Percentiles rank a stretch among this genome's conserved stretches.
These are phyloP conservation scores for Synanthedon myopaeformis DNA, from an alignment of 2,888 invertebrate species.

Conservation along the genomic window DNA sequence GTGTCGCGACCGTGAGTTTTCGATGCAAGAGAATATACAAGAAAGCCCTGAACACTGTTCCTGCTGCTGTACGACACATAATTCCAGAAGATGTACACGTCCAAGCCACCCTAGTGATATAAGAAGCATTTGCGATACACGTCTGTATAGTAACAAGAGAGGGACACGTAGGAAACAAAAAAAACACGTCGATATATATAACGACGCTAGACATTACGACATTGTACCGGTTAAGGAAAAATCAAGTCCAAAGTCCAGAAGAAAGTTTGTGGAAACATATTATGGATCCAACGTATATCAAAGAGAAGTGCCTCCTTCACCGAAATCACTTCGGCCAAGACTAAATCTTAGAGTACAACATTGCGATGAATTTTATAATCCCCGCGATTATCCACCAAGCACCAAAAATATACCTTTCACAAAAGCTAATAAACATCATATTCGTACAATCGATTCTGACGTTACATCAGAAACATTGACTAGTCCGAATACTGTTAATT, in stretches of 20 bases:
- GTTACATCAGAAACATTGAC: neutral
- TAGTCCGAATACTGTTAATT: neutral
- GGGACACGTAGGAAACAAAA: conserved; percentile 20
- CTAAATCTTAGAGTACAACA: conserved; percentile 47
- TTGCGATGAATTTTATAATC: conserved; percentile 30
- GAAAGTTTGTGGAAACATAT: conserved; percentile 36
- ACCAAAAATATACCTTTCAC: conserved; percentile 8
- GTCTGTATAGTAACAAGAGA: conserved; percentile 28
- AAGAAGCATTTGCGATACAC: conserved; percentile 46
- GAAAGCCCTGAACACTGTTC: conserved; percentile 37
- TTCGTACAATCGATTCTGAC: neutral
- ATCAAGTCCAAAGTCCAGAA: conserved; percentile 45
- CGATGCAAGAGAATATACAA: conserved; percentile 21
- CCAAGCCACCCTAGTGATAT: conserved; percentile 27
- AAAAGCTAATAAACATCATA: neutral
- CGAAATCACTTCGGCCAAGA: conserved; percentile 41
- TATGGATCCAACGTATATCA: conserved; percentile 23
- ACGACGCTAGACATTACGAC: conserved; percentile 47
- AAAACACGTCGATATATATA: conserved; percentile 24
- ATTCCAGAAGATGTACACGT: conserved; percentile 10
- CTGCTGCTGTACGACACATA: conserved; percentile 27
- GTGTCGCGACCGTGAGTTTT: conserved; percentile 46
- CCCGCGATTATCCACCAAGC: conserved; percentile 4
- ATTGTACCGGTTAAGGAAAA: conserved; percentile 56
- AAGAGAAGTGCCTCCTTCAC: conserved; percentile 54